These are phyloP conservation scores for Aphaenogaster rudis DNA, from an alignment of 1,140 invertebrate species.

Conservation along the genomic window DNA sequence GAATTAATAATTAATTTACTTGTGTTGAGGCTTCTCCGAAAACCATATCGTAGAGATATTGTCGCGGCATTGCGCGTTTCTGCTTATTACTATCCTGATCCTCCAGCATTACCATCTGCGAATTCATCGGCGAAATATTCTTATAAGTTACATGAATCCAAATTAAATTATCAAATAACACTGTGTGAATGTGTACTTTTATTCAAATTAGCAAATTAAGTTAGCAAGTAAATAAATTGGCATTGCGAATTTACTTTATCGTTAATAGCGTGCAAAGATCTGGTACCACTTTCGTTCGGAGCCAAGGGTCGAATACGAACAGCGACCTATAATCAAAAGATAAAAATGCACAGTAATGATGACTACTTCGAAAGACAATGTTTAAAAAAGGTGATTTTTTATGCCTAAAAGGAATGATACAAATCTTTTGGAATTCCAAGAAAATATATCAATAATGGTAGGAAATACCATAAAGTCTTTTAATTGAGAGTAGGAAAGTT, in stretches of 20 bases:
- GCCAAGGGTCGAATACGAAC: conserved; percentile 81
- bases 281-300: conserved; percentile 74
- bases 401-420: no score
- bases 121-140: not conserved
- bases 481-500: no score
- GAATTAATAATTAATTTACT: conserved; percentile 82
- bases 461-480: no score
- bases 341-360: not conserved
- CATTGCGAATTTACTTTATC: conserved; percentile 77
- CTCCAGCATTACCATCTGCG: conserved; percentile 89
- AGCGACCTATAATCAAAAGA: conserved; percentile 83
- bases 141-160: not conserved
- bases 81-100: conserved; percentile 90
- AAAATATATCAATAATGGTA: no score
- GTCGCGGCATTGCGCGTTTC: conserved; percentile 90
- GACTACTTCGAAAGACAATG: not conserved
- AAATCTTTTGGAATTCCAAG: no score
- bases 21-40: conserved; percentile 93
- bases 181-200: not conserved
- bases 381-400: no score
- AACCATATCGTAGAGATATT: conserved; percentile 95
- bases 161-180: not conserved
- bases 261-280: conserved; percentile 80
- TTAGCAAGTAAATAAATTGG: conserved; percentile 16
- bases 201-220: not conserved